A percentile compares a stretch with the other conserved stretches of the same genome.
Evolutionary conservation across 2,888 invertebrate species (phyloP).

Genomic region (Diploptera punctata): DNA sequence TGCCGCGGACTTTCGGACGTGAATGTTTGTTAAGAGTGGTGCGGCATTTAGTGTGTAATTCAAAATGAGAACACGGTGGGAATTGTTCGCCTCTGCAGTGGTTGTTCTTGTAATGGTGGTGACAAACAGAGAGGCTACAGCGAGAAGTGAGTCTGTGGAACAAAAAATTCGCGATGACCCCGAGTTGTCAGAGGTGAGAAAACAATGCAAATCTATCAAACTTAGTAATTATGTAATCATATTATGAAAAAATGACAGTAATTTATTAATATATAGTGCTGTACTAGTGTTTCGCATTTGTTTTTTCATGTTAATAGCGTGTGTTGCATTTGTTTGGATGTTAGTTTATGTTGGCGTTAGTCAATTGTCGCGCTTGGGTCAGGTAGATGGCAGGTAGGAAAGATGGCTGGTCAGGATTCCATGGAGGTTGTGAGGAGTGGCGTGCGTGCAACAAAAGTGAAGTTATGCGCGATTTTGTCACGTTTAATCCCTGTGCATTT

Average conservation of each 20-base stretch:
- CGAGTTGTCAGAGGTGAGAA: slow-evolving; percentile 70
- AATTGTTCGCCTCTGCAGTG: not conserved
- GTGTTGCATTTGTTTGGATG: not conserved
- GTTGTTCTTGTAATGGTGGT: not conserved
- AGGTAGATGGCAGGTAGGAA: slow-evolving; percentile 8
- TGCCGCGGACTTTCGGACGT: slow-evolving; percentile 3
- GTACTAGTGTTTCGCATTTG: not conserved
- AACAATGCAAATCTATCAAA: not conserved
- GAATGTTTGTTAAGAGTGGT: not conserved
- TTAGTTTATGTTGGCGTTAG: not conserved
- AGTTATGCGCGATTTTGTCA: too few species aligned
- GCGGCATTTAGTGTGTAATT: not conserved
- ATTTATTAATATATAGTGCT: too few species aligned
- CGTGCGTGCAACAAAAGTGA: too few species aligned
- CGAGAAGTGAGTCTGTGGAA: slow-evolving; percentile 56
- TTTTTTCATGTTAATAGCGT: not conserved
- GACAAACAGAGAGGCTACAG: not conserved
- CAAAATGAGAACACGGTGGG: not conserved
- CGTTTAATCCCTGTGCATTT: too few species aligned
- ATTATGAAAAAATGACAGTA: too few species aligned
- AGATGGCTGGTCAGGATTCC: not conserved
- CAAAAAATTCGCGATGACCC: slow-evolving; percentile 70
- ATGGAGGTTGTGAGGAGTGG: too few species aligned
- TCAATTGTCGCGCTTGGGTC: not conserved
- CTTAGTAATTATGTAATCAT: too few species aligned